A percentile compares a stretch with the other conserved stretches of the same genome.
These are phyloP conservation scores for Arremon brunneinucha DNA, from an alignment of 2,797 vertebrate species.

Conservation along the genomic window DNA sequence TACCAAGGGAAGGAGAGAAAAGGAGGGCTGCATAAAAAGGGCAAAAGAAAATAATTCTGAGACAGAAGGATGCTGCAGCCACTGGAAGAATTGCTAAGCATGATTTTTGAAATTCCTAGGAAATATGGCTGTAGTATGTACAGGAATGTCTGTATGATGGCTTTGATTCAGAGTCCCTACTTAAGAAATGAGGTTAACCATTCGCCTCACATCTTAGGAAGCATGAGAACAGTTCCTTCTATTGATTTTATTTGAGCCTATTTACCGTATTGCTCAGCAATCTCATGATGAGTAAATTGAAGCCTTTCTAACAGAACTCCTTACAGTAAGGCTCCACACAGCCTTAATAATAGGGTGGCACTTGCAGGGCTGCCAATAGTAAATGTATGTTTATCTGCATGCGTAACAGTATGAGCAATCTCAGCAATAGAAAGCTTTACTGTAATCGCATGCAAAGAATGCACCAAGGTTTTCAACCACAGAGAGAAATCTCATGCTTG, in stretches of 20 bases:
- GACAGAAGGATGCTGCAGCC: not conserved
- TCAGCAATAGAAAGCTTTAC: conserved; percentile 6
- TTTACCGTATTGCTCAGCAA: conserved; percentile 35
- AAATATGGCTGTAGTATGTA: not conserved
- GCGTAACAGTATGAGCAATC: conserved; percentile 27
- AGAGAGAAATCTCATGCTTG: not conserved
- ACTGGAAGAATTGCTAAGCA: not conserved
- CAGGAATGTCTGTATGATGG: not conserved
- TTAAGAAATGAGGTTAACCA: conserved; percentile 27
- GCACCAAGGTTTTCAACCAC: conserved; percentile 9
- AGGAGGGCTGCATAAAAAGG: not conserved
- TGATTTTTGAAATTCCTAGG: conserved; percentile 8
- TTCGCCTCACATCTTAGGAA: not conserved
- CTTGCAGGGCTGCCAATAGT: not conserved
- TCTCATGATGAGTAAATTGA: conserved; percentile 60
- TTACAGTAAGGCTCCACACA: conserved; percentile 5
- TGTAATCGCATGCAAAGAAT: conserved; percentile 1
- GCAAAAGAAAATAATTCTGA: not conserved
- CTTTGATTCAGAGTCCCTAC: not conserved
- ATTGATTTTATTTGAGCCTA: not conserved
- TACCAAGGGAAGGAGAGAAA: not conserved
- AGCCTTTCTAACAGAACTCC: conserved; percentile 58
- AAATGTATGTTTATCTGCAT: conserved; percentile 19
- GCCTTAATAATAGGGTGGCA: not conserved
- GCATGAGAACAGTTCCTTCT: not conserved